Conservation (phyloP, 2,797 vertebrate genomes). For the Melanotaenia maccullochi region DNA sequence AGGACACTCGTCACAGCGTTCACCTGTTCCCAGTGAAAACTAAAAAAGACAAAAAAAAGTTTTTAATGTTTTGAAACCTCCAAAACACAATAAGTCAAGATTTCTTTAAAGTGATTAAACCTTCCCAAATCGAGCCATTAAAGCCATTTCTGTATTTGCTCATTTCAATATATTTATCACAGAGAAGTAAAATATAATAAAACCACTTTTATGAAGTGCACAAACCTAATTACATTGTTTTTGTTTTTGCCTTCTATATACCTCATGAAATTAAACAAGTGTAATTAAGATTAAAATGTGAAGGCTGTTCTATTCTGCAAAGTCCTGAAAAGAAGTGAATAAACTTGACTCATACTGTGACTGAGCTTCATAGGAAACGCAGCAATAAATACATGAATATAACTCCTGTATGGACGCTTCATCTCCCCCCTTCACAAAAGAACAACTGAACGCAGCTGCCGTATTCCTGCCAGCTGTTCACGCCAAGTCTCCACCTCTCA, state of each 20-base stretch:
- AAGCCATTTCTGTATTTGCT: constrained; percentile 3
- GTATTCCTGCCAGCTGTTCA: constrained; percentile 37
- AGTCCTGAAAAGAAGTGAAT: background rate
- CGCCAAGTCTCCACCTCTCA: constrained; percentile 28
- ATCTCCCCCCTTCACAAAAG: constrained; percentile 7
- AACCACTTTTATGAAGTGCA: background rate
- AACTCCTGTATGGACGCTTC: background rate
- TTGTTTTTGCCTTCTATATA: constrained; percentile 7
- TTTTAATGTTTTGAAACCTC: background rate
- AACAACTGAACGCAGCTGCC: constrained; percentile 42
- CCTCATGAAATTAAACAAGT: constrained; percentile 24
- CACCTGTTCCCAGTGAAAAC: background rate
- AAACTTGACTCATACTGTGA: background rate
- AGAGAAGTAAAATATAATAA: constrained; percentile 13
- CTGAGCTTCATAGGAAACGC: constrained; percentile 12
- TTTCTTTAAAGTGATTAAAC: constrained; percentile 6
- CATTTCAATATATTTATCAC: background rate
- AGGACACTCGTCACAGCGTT: background rate
- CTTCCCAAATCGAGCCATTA: constrained; percentile 3
- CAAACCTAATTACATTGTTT: constrained; percentile 28
- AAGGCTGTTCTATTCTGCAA: constrained; percentile 1
- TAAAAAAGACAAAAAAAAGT: background rate
- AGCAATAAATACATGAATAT: background rate
- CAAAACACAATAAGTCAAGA: background rate
- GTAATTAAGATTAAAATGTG: constrained; percentile 6